Base-by-base conservation (phyloP, 2,113 vertebrate genomes). In the Pycnonotus jocosus region DNA sequence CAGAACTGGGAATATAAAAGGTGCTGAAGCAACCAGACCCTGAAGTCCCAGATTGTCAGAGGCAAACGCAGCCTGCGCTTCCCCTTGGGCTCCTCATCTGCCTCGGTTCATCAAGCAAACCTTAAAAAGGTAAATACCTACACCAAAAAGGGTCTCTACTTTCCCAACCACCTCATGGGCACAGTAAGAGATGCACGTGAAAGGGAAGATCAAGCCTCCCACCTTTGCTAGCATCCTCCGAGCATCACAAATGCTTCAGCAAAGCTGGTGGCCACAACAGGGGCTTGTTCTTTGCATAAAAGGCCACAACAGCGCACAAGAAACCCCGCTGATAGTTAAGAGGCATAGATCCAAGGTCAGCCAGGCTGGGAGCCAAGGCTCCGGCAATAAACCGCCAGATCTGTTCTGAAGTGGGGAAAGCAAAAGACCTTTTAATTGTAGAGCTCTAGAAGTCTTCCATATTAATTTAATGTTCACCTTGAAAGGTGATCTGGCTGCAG, bases 301-400 rank as follows among this genome's bases (percentile, higher is more conserved):
- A 91, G 88, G 91, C 95, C 94, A 51, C 88, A 40, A 45, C 40
- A 8, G 93, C 2, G 4, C 93, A 90, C 90, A 76, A 96, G 96
- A 78, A 96, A 61, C 90, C 89, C 93, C 0, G 79, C 95, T 94
- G 93, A 56, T 48, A 58, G 90, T 81, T 86, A 47, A 73, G 70
- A 79, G 82, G 78, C 95, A 81, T 0, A 28, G 88, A 89, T 89
- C 88, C 95, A 96, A 93, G 96, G 96, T 95, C 95, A 92, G 90
- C 56, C 93, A 82, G 96, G 95, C 94, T 83, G 27, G 1, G 44
- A 50, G 94, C 94, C 92, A 95, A 95, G 80, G 70, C 84, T 73
- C 89, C 20, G 4, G 90, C 91, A 92, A 87, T 80, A 92, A 93
- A 93, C 89, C 17, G 56, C 42, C 76, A 48, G 86, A 78, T 81